Evolutionary conservation across 2,797 vertebrate genomes (phyloP).

Genomic region (Chaetodon trifasciatus): DNA sequence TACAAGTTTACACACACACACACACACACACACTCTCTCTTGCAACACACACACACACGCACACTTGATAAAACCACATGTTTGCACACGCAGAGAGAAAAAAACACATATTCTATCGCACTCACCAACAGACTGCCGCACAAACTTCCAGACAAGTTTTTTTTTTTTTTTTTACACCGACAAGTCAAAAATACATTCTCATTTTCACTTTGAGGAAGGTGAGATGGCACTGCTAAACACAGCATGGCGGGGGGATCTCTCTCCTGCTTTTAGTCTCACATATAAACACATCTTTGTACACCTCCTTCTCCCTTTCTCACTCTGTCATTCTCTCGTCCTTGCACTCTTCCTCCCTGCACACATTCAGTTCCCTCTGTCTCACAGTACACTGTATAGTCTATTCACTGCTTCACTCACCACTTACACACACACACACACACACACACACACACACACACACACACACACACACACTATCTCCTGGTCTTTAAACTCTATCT

Average conservation of each 20-base stretch:
- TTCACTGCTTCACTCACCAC: slow-evolving; percentile 7
- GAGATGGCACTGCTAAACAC: slow-evolving; percentile 75
- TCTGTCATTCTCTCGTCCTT: slow-evolving; percentile 54
- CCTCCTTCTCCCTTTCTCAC: slow-evolving; percentile 55
- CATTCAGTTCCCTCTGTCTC: slow-evolving; percentile 29
- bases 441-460: too few relatives aligned
- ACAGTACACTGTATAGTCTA: slow-evolving; percentile 14
- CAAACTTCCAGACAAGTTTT: slow-evolving; percentile 51
- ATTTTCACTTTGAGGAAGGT: slow-evolving; percentile 79
- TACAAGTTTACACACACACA: slow-evolving; percentile 7
- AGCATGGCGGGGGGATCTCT: slow-evolving; percentile 55
- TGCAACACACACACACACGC: slow-evolving; percentile 6
- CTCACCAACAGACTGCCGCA: not conserved
- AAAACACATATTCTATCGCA: slow-evolving; percentile 43
- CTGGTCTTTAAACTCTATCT: slow-evolving; percentile 40
- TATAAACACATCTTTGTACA: slow-evolving; percentile 53
- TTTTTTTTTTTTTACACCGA: slow-evolving; percentile 58
- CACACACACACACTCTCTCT: slow-evolving; percentile 10
- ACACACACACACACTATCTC: slow-evolving; percentile 10
- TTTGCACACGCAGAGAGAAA: not conserved
- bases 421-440: not conserved
- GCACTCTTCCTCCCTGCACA: slow-evolving; percentile 31
- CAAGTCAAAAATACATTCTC: slow-evolving; percentile 80
- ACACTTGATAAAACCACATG: slow-evolving; percentile 10
- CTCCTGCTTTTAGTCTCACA: slow-evolving; percentile 44